Base-by-base conservation (phyloP, 2,797 vertebrate genomes). In the Crocodylus rhombifer region DNA sequence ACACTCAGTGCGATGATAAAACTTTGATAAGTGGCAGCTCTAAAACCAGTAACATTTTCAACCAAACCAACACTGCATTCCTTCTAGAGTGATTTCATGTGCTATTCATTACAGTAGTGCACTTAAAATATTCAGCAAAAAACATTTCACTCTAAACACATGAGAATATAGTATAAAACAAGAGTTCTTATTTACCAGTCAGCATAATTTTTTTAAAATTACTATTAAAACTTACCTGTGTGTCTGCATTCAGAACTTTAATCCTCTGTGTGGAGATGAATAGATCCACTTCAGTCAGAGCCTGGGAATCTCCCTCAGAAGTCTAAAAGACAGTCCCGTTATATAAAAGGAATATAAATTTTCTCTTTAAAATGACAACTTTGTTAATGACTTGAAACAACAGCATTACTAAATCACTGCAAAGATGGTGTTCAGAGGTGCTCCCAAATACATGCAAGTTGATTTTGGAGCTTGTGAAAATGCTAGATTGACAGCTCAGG, bases 191-290 rank as follows among this genome's bases (percentile, higher is more conserved):
- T 20, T 26, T 33, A 23, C 14, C 23, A 77, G 28, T 67, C 42
- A 71, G 60, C 7, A 13, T 75, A 65, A 42, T 60, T 65, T 23
- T n/a, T 57, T 3, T 51, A 30, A 69, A 20, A 1, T 28, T 14
- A 36, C 58, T 86, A 28, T 25, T 6, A 3, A 8, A 9, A 33
- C 97, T 97, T 92, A 99, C 99, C 99, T 99, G 99, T 4, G 99
- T 99, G 97, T 99, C 99, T 56, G 99, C 99, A 61, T 99, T 99
- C 94, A 99, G 98, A 93, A 99, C 99, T 98, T 99, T 99, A 97
- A 99, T 99, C 98, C 99, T 98, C 97, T 99, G 99, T 14, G 99
- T 99, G 90, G 99, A 99, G 96, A 99, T 99, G 98, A 99, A 99
- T 82, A 99, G 98, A 97, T 99, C 99, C 15, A 99, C 99, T 97